A percentile compares a stretch with the other conserved stretches of the same genome.
These are phyloP conservation scores for Rhinolophus sinicus DNA, from an alignment of 2,113 vertebrate species.

Conservation along the genomic window DNA sequence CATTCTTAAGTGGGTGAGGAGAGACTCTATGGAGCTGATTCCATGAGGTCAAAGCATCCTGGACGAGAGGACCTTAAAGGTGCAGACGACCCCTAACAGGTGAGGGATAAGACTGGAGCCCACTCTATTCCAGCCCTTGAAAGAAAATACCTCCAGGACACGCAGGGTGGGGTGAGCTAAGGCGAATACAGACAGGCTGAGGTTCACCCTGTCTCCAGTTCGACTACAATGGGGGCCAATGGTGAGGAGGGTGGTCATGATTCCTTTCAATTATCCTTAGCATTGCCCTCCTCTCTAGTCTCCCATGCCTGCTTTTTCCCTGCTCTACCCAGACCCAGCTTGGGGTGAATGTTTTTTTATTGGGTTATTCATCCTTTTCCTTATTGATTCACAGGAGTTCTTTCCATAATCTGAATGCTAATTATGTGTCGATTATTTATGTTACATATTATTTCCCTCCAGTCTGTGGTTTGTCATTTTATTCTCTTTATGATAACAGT, in stretches of 20 bases:
- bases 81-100: background rate
- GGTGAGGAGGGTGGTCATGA: too few relatives aligned
- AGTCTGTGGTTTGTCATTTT: background rate
- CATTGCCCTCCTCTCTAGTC: background rate
- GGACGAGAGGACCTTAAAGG: background rate
- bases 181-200: background rate
- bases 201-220: background rate
- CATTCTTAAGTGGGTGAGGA: background rate
- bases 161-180: background rate
- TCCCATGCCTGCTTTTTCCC: background rate
- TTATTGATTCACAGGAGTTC: background rate
- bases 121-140: background rate
- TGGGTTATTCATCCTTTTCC: background rate
- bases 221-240: background rate
- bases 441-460: background rate
- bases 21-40: background rate
- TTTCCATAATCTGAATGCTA: background rate
- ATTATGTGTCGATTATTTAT: background rate
- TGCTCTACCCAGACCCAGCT: background rate
- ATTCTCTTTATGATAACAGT: background rate
- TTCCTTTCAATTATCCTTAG: accelerated
- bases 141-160: background rate
- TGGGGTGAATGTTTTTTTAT: background rate
- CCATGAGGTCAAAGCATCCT: background rate
- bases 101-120: background rate